Percentiles rank a stretch among this genome's conserved stretches.
phyloP scores from a whole-genome alignment of 2,888 invertebrate genomes.

The Callyntrura sp. region DNA sequence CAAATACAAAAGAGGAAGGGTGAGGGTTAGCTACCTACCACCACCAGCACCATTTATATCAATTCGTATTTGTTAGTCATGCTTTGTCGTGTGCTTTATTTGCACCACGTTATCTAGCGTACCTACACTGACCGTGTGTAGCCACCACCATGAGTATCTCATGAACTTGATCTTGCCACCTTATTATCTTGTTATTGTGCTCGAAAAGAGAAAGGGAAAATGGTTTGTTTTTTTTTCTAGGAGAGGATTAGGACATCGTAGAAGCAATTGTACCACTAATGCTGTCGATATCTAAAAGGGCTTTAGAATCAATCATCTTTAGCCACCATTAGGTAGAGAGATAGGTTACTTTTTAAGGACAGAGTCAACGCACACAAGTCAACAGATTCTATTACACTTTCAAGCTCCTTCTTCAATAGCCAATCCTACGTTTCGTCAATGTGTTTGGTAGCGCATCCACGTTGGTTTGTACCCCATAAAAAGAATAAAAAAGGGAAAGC shows the following conservation, averaged over 20 bases:
- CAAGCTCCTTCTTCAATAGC: too few species aligned
- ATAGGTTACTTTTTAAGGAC: background rate
- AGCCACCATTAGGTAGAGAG: background rate
- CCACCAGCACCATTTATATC: background rate
- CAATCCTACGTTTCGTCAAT: too few species aligned
- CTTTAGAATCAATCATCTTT: background rate
- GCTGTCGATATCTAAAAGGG: background rate
- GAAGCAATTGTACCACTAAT: background rate
- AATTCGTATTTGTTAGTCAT: background rate
- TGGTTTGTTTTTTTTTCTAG: background rate
- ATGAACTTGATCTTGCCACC: background rate
- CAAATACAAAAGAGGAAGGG: background rate
- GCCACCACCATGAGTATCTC: background rate
- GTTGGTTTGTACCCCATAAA: too few species aligned
- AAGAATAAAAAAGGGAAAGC: too few species aligned
- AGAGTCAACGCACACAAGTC: background rate
- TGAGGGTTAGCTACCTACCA: too few species aligned
- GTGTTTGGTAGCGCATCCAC: too few species aligned
- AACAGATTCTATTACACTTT: conserved; percentile 12
- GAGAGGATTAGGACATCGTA: conserved; percentile 26
- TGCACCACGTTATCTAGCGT: too few species aligned
- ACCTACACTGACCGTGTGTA: too few species aligned
- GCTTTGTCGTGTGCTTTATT: too few species aligned
- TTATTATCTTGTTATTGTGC: background rate
- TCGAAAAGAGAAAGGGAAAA: conserved; percentile 68